Evolutionary conservation across 2,888 invertebrate species (phyloP).

Genomic region (Drosophila seclusa): DNA sequence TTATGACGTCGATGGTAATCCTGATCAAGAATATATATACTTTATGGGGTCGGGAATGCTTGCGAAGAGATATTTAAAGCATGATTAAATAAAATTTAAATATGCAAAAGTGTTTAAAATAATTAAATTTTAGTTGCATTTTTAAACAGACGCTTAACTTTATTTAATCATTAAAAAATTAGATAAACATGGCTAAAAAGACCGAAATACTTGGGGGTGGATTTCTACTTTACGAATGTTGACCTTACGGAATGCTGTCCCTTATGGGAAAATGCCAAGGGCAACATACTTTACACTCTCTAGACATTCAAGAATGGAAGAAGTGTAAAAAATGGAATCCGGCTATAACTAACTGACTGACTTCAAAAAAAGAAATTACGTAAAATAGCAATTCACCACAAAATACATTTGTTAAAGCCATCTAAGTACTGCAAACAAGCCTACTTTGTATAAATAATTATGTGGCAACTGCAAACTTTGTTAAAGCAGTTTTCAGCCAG

Average conservation of each 20-base stretch:
- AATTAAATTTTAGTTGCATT: background rate
- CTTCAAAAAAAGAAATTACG: background rate
- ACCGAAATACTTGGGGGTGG: background rate
- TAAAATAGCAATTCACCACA: background rate
- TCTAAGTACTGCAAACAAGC: background rate
- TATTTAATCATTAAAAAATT: background rate
- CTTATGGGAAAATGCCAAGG: background rate
- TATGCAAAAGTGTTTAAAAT: background rate
- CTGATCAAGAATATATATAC: background rate
- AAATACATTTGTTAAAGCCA: background rate
- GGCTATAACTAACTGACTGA: background rate
- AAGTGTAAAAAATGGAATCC: background rate
- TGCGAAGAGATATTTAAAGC: background rate
- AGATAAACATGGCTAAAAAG: background rate
- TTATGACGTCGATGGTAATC: background rate
- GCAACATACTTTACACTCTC: background rate
- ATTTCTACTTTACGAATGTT: background rate
- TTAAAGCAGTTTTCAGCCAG: slow-evolving; percentile 12
- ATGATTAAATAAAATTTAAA: background rate
- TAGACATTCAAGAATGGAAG: background rate
- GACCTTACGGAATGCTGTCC: background rate
- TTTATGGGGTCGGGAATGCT: background rate
- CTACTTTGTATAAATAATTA: background rate
- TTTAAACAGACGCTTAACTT: background rate
- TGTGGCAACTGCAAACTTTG: background rate